A percentile compares a stretch with the other conserved stretches of the same genome.
Conservation (phyloP, 2,888 invertebrate species). For the Acanthosepion pharaonis region DNA sequence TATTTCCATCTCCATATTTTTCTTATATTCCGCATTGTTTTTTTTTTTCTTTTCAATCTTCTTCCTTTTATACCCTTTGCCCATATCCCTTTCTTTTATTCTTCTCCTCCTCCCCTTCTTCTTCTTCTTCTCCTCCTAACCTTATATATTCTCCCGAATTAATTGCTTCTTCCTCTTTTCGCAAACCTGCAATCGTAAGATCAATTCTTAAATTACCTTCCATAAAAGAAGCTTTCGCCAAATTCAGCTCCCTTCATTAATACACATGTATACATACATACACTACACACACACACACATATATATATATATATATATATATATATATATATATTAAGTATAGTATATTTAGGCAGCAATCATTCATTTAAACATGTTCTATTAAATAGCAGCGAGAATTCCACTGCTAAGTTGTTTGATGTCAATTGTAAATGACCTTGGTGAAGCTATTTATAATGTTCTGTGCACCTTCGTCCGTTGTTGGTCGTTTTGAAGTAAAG, state of each 20-base stretch:
- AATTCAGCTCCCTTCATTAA: not conserved
- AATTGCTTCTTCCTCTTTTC: not conserved
- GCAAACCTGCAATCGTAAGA: not conserved
- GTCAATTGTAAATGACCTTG: too few relatives aligned
- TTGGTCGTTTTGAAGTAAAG: too few relatives aligned
- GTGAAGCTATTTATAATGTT: too few relatives aligned
- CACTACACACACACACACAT: too few relatives aligned
- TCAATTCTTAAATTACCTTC: not conserved
- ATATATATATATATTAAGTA: not conserved
- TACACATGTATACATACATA: not conserved
- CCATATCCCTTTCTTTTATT: not conserved
- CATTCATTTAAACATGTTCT: too few relatives aligned
- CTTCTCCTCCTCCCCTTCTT: too few relatives aligned
- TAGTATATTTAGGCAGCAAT: too few relatives aligned
- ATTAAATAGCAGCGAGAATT: too few relatives aligned
- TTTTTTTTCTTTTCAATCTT: not conserved
- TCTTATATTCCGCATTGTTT: not conserved
- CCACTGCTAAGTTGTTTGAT: too few relatives aligned
- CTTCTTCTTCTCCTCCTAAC: too few relatives aligned
- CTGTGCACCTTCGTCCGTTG: too few relatives aligned
- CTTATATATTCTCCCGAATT: too few relatives aligned
- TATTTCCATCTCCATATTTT: not conserved
- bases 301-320: not conserved
- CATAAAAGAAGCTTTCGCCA: not conserved
- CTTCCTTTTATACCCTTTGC: not conserved